Evolutionary conservation across 2,888 invertebrate species (phyloP), one percentile per base, ranked within the genome.

Genomic region (Apotomis turbidana): DNA sequence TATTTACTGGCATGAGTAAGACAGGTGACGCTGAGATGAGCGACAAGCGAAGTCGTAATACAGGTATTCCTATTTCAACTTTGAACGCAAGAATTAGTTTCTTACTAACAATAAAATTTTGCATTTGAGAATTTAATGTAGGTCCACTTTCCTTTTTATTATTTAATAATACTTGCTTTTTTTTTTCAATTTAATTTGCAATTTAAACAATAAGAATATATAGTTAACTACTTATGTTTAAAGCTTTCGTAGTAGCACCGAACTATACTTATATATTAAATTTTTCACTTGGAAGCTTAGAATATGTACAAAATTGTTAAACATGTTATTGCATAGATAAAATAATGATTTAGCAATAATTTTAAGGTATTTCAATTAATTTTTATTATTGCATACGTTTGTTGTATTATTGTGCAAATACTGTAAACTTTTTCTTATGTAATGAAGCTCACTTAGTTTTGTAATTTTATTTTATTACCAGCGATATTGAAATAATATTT

Each of bases 231-330:
- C 5, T 12, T 9, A 46, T 15, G 44, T 52, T 15, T 63, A 44
- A 58, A 0, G 58, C 63, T 72, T 72, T 63, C 58, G 62, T 63
- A 46, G 68, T 46, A 68, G 62, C 52, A 8, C 36, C n/a, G 15
- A 46, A 41, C 61, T 51, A 13, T 38, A 74, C 27, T 27, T 27
- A 27, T 27, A 27, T 27, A 27, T 27, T 74, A 76, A 78, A 74
- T 62, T 73, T 78, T 76, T 79, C 78, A 79, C 84, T 83, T 83
- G 81, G 88, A 89, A 89, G 88, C 88, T 89, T 90, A 89, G 80
- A 85, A 84, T 85, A 85, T 90, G 90, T 92, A 92, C 92, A 93
- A 91, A 92, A 85, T 85, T 85, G 86, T 85, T 83, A 79, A 87
- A 85, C 82, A 80, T 84, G 83, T 87, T 86, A 86, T 81, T 83